Conservation (phyloP, 2,888 invertebrate genomes). For the Cataglyphis livida region DNA sequence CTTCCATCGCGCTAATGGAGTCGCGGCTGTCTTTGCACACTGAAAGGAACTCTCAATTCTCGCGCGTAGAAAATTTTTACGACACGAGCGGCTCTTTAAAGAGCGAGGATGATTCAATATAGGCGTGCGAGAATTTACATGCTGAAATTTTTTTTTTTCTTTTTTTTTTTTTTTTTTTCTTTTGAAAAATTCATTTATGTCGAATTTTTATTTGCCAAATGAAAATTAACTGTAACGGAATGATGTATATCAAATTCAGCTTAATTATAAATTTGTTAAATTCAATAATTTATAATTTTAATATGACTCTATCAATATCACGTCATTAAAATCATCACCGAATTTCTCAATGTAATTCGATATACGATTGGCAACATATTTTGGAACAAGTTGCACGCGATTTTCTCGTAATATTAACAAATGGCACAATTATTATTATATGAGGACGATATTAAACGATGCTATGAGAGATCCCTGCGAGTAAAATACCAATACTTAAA, state of each 20-base stretch:
- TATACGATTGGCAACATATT: conserved; percentile 1
- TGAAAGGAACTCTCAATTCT: conserved; percentile 46
- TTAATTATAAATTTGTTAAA: conserved; percentile 22
- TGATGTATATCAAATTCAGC: background rate
- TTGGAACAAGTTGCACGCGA: background rate
- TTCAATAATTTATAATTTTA: conserved; percentile 22
- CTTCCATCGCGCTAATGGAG: conserved; percentile 51
- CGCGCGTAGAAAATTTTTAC: conserved; percentile 28
- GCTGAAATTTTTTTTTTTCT: background rate
- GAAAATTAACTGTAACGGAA: background rate
- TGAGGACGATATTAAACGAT: background rate
- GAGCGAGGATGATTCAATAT: conserved; percentile 17
- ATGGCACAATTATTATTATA: background rate
- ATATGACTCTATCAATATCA: background rate
- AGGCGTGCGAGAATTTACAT: background rate
- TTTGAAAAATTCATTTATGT: background rate
- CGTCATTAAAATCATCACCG: background rate
- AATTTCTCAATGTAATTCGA: background rate
- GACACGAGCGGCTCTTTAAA: conserved; percentile 15
- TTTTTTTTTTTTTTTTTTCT: too few relatives aligned
- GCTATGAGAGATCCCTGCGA: conserved; percentile 18
- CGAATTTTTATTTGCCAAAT: background rate
- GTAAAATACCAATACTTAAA: conserved; percentile 58
- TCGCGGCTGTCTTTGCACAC: conserved; percentile 42
- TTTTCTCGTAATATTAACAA: background rate